These are phyloP conservation scores for Catharus fuscescens DNA, from an alignment of 2,113 vertebrate genomes.

Conservation along the genomic window DNA sequence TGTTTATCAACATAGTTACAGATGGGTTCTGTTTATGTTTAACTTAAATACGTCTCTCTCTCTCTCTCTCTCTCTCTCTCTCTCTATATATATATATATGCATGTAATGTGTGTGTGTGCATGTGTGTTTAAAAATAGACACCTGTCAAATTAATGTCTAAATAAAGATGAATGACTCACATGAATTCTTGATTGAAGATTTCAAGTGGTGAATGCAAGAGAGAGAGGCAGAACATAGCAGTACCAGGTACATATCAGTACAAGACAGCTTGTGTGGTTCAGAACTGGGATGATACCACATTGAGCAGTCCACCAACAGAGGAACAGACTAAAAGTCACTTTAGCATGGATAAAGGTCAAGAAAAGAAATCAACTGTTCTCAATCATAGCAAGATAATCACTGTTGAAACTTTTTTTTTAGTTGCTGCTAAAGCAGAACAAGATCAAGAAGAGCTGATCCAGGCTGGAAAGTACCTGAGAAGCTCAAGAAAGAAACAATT, in stretches of 20 bases:
- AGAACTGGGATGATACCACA: background rate
- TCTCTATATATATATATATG: background rate
- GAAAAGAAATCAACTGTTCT: background rate
- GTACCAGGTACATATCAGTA: background rate
- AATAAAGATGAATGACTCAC: background rate
- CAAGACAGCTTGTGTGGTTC: fast-evolving
- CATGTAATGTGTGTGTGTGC: background rate
- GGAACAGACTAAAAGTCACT: background rate
- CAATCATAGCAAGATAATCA: background rate
- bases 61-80: no score
- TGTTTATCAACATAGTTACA: background rate
- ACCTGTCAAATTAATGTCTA: background rate
- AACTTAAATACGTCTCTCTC: background rate
- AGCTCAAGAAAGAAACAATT: background rate
- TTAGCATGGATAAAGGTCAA: background rate
- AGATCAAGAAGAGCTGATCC: background rate
- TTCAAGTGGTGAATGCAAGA: background rate
- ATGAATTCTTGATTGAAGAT: background rate
- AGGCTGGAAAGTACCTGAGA: background rate
- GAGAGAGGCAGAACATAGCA: background rate
- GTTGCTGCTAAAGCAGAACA: background rate
- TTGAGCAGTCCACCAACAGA: background rate
- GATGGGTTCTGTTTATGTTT: background rate
- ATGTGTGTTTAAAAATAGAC: background rate
- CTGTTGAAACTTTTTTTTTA: background rate